Base-by-base conservation (phyloP, 2,888 invertebrate genomes). In the Apodemia zela region DNA sequence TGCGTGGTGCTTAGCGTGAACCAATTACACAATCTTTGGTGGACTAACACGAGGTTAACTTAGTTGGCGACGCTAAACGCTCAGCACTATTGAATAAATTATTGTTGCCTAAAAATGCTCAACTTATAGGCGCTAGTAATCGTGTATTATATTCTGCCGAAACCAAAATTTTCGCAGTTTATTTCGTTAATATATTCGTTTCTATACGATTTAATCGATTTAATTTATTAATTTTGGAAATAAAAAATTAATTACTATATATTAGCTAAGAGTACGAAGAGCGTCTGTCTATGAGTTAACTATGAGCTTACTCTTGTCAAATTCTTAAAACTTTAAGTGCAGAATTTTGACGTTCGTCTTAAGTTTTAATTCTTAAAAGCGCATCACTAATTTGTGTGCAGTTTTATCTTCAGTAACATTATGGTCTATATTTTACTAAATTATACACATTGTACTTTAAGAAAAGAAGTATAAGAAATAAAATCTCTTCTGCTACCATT, bases 101-200 rank as follows among this genome's bases (percentile, higher is more conserved):
- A 54, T 54, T 54, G 54, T 54, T 54, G 54, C 54, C 54, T 54
- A 54, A 54, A 54, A 54, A 54, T 54, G 29, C 54, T 54, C 54
- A 57, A 54, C 29, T 57, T 15, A 21, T 57, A 7, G 54, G 54
- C 54, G 54, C 54, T 57, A 57, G 54, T 25, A 57, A 57, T 57
- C 29, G 54, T 57, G 25, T 1, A 57, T 57, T 18, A 21, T 51
- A 21, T 25, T 25, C 29, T 57, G 54, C 54, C 54, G 54, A n/a
- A 57, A 57, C 57, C 29, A 29, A 57, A 57, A 29, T 25, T 1
- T 29, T 57, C 57, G 57, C 57, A 57, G 29, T 15, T 57, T 57
- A 7, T 57, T 15, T 57, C 29, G 29, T 57, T 57, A 15, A 57
- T 57, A 57, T 57, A 57, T 57, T 57, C 57, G 57, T 57, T 57